Percentiles rank a stretch among this genome's conserved stretches.
Conservation (phyloP, 2,113 vertebrate species). For the Eublepharis macularius region DNA sequence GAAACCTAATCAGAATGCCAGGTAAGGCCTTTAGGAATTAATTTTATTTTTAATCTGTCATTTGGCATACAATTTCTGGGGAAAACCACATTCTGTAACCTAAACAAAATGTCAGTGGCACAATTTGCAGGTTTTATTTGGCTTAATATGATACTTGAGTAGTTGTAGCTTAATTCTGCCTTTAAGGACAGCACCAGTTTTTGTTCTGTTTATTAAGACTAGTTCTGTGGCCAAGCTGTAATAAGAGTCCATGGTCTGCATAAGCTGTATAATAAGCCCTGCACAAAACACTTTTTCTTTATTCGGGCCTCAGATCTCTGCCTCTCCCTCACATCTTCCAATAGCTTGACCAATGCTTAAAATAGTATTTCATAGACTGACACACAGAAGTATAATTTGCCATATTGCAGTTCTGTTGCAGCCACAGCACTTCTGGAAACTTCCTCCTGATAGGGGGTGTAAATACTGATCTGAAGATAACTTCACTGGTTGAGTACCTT, state of each 20-base stretch:
- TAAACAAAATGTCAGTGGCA: background rate
- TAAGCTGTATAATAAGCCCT: background rate
- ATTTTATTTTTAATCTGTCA: background rate
- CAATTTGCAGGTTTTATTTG: background rate
- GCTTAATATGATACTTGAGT: background rate
- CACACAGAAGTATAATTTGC: background rate
- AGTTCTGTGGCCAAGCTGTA: background rate
- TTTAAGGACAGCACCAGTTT: background rate
- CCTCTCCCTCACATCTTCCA: background rate
- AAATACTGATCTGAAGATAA: background rate
- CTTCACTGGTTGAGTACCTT: background rate
- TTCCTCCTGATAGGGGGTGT: too few relatives aligned
- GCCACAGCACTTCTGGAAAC: background rate
- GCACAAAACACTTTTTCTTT: background rate
- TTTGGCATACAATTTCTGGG: background rate
- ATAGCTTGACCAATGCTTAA: background rate
- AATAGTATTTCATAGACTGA: background rate
- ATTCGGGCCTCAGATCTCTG: background rate
- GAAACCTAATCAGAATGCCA: background rate
- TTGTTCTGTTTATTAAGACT: background rate
- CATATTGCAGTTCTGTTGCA: background rate
- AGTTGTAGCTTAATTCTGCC: background rate
- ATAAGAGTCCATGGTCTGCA: background rate
- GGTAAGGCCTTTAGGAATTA: background rate
- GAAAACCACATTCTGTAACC: background rate